Conservation (phyloP, 2,113 vertebrate species). For the Entomyzon cyanotis region DNA sequence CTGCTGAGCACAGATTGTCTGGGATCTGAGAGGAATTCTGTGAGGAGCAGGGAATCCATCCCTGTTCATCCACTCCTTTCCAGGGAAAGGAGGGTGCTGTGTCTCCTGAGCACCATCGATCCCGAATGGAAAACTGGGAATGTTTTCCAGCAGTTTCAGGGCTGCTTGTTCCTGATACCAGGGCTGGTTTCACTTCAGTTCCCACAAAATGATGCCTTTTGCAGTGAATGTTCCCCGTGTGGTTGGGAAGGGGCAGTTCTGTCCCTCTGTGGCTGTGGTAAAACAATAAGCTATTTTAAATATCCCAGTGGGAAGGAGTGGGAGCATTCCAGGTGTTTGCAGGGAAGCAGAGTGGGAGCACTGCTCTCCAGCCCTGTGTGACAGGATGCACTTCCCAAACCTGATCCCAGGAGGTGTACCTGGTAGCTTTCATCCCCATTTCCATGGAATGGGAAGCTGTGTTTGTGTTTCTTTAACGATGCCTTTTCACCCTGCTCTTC, state of each 20-base stretch:
- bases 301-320: background rate
- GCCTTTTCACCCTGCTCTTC: background rate
- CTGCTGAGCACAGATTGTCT: background rate
- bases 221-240: rapidly evolving
- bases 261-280: rapidly evolving
- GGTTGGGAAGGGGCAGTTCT: background rate
- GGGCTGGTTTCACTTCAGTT: background rate
- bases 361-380: background rate
- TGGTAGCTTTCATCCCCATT: background rate
- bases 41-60: rapidly evolving
- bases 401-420: rapidly evolving
- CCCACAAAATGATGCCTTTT: rapidly evolving
- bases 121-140: rapidly evolving
- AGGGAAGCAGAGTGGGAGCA: background rate
- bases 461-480: background rate
- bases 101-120: rapidly evolving
- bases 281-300: background rate
- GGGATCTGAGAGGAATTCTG: background rate
- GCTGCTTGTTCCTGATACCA: rapidly evolving
- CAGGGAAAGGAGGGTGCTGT: rapidly evolving
- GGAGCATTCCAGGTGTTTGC: background rate
- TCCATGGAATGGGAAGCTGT: background rate
- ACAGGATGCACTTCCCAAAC: background rate
- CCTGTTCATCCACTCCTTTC: rapidly evolving
- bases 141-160: rapidly evolving